phyloP scores from a whole-genome alignment of 2,888 invertebrate species.

The Heteropelma amictum region DNA sequence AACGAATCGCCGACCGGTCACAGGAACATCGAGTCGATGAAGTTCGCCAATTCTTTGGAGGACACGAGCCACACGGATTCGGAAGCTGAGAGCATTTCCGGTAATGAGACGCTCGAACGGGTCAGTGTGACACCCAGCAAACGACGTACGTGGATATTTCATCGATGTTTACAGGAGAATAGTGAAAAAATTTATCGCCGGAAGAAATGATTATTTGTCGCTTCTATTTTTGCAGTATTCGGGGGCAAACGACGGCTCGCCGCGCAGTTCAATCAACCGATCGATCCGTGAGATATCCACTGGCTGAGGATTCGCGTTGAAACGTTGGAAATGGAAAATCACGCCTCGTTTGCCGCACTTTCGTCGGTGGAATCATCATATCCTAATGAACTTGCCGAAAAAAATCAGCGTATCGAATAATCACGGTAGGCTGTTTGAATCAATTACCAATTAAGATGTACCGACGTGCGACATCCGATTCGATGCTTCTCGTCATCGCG shows the following conservation, averaged over 20 bases:
- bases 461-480: background rate
- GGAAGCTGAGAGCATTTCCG: slow-evolving; percentile 59
- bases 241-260: slow-evolving; percentile 77
- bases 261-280: slow-evolving; percentile 77
- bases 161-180: background rate
- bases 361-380: background rate
- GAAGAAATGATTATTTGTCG: background rate
- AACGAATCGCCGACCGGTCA: slow-evolving; percentile 17
- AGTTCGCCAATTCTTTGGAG: slow-evolving; percentile 58
- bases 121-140: slow-evolving; percentile 69
- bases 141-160: slow-evolving; percentile 62
- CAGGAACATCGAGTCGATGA: slow-evolving; percentile 29
- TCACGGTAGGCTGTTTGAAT: slow-evolving; percentile 1
- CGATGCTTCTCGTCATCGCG: too few species aligned
- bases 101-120: slow-evolving; percentile 60
- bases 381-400: slow-evolving; percentile 7
- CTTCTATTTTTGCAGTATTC: slow-evolving; percentile 64
- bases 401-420: background rate
- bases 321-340: background rate
- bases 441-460: background rate
- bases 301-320: background rate
- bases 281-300: slow-evolving; percentile 65
- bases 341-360: background rate
- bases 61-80: slow-evolving; percentile 59
- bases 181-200: background rate